These are phyloP conservation scores for Campylomormyrus tamandua DNA, from an alignment of 2,113 vertebrate genomes.

Conservation along the genomic window DNA sequence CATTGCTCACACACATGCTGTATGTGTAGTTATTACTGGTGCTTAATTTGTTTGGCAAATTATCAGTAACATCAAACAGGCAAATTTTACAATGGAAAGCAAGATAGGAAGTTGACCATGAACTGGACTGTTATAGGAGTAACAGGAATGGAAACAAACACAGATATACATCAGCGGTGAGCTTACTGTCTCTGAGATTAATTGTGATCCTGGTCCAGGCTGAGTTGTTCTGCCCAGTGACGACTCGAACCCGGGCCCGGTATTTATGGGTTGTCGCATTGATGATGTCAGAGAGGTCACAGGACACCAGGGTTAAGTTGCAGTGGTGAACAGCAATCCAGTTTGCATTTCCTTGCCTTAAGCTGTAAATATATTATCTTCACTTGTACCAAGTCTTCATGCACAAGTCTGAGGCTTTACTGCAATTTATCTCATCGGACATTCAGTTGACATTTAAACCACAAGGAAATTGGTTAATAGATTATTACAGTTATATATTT, in stretches of 20 bases:
- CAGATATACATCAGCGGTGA: background rate
- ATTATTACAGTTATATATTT: background rate
- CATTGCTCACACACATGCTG: background rate
- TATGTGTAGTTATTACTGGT: background rate
- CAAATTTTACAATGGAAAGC: background rate
- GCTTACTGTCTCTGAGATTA: conserved; percentile 38
- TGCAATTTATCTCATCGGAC: background rate
- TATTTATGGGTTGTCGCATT: background rate
- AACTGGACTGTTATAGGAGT: background rate
- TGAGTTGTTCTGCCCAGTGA: background rate
- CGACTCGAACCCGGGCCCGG: conserved; percentile 43
- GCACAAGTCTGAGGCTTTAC: background rate
- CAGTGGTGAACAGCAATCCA: conserved; percentile 1
- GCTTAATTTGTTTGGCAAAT: background rate
- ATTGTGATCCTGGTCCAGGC: background rate
- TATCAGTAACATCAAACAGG: background rate
- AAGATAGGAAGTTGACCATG: background rate
- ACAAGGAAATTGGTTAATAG: background rate
- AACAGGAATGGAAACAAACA: background rate
- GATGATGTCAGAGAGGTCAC: conserved; percentile 38
- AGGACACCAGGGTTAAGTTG: conserved; percentile 18
- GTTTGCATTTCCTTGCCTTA: background rate
- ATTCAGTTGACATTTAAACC: background rate
- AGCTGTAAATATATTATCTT: background rate
- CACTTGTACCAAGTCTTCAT: background rate